Evolutionary conservation across 2,888 invertebrate species (phyloP).

Genomic region (Blastobasis adustella): DNA sequence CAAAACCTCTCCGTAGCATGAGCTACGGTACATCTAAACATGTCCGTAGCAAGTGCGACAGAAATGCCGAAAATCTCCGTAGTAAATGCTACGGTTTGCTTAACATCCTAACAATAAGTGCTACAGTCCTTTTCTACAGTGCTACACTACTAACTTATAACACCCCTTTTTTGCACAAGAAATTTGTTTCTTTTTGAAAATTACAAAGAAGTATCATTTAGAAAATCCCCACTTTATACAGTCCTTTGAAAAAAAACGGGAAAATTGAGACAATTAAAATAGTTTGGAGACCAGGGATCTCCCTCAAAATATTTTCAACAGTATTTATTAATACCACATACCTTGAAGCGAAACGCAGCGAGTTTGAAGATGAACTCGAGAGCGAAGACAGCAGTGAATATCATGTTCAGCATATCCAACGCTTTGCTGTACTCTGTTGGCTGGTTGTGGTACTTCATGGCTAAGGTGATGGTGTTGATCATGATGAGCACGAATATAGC

Average conservation of each 20-base stretch:
- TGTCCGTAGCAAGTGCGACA: too few species aligned
- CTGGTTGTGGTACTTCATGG: constrained; percentile 96
- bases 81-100: too few species aligned
- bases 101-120: too few species aligned
- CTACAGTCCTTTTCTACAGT: too few species aligned
- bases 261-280: background rate
- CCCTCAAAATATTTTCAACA: background rate
- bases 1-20: too few species aligned
- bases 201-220: background rate
- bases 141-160: too few species aligned
- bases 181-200: background rate
- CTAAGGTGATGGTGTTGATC: constrained; percentile 96
- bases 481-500: constrained; percentile 98
- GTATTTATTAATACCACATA: constrained; percentile 34
- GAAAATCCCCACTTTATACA: background rate
- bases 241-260: background rate
- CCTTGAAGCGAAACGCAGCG: constrained; percentile 97
- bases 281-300: too few species aligned
- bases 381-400: constrained; percentile 97
- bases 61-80: too few species aligned
- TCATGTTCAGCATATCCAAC: constrained; percentile 95
- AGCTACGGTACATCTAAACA: too few species aligned
- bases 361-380: constrained; percentile 98
- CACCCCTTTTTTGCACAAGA: background rate
- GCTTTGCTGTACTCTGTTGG: constrained; percentile 84